phyloP scores from a whole-genome alignment of 2,113 vertebrate species.

The Galemys pyrenaicus region DNA sequence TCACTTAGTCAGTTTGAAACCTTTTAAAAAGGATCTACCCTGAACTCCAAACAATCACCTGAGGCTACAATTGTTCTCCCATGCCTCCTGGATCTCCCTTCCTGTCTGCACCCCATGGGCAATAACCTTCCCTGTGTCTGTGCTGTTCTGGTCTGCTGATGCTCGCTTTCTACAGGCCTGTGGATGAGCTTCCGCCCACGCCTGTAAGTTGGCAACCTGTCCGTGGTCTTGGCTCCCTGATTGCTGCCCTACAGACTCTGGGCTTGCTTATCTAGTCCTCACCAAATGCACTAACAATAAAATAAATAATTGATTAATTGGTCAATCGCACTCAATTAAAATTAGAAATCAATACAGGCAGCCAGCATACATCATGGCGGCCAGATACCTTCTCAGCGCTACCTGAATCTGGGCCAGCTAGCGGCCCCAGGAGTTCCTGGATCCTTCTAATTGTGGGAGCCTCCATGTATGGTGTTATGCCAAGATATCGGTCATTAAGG shows the following conservation, averaged over 20 bases:
- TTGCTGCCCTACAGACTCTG: not conserved
- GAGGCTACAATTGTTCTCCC: not conserved
- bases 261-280: not conserved
- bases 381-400: not conserved
- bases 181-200: not conserved
- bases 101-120: not conserved
- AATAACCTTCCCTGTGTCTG: not conserved
- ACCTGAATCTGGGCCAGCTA: not conserved
- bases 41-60: not conserved
- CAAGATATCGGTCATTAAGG: constrained; percentile 69
- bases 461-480: constrained; percentile 62
- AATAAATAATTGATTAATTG: not conserved
- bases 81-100: not conserved
- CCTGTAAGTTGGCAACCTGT: not conserved
- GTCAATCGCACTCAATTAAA: not conserved
- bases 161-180: not conserved
- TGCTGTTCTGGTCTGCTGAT: not conserved
- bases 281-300: constrained; percentile 21
- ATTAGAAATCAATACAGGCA: not conserved
- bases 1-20: not conserved
- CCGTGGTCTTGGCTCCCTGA: not conserved
- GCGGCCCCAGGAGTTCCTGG: fast-evolving
- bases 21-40: not conserved
- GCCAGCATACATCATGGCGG: constrained; percentile 37
- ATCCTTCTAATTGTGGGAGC: fast-evolving